Evolutionary conservation across 2,113 vertebrate genomes (phyloP), one percentile per base, ranked within the genome.

Genomic region (Pungitius pungitius): DNA sequence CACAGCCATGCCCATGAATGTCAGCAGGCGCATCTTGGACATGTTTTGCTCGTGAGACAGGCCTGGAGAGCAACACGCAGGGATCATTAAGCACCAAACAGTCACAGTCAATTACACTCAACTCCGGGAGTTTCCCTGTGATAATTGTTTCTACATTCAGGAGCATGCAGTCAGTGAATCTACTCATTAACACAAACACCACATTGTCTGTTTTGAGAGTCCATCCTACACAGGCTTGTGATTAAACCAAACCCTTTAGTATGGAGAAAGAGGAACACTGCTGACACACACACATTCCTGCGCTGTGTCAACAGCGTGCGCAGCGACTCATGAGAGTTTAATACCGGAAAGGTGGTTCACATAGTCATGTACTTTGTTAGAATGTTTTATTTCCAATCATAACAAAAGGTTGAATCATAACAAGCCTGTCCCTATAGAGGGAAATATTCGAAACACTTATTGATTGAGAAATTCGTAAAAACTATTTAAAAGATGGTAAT

Each of bases 1-100:
- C 60, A 96, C 97, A 13, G 98, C 97, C 98, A 99, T 99, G 82
- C 98, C 97, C 98, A 99, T 99, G 87, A 99, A 98, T 17, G 97
- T 99, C 66, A 99, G 95, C 58, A 99, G 93, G 83, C 98, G 95
- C 98, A 99, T 99, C 93, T 99, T 99, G 72, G 96, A 92, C 95
- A 96, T 96, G 85, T 99, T 99, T 85, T 99, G 97, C 86, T 99
- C 97, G 0, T 99, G 98, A 83, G 95, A 94, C 64, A 99, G 91
- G 35, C 97, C 98, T 99, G 87, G 39, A 69, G 81, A 87, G 61
- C 56, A 63, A 71, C 62, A 77, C 17, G 37, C 61, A 85, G 71
- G 85, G 76, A 75, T 85, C 85, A 83, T 84, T 89, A 78, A 84
- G 66, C 85, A 91, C 96, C 93, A 92, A 95, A 73, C 90, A 90